Evolutionary conservation across 2,113 vertebrate species (phyloP).

Genomic region (Nannobrachium achirus): DNA sequence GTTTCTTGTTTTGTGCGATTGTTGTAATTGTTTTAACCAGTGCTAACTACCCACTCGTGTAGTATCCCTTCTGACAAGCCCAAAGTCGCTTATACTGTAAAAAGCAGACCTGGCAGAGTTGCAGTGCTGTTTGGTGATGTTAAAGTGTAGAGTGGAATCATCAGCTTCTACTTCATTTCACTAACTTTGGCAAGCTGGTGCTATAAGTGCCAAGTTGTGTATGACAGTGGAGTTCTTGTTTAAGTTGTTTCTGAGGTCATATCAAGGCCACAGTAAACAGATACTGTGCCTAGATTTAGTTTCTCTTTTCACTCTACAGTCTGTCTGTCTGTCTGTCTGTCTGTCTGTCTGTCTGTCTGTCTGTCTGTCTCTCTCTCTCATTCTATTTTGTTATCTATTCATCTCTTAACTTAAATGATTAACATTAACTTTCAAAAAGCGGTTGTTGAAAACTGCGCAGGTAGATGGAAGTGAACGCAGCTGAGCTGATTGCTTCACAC

Average conservation of each 20-base stretch:
- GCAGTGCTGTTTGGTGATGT: neutral
- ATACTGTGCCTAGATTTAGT: neutral
- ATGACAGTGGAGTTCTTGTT: neutral
- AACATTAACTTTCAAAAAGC: too few species aligned
- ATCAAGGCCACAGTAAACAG: neutral
- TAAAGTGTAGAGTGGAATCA: slow-evolving; percentile 1
- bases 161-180: neutral
- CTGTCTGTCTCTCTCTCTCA: too few species aligned
- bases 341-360: too few species aligned
- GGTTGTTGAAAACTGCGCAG: too few species aligned
- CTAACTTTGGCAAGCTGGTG: neutral
- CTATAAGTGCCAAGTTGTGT: neutral
- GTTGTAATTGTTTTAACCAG: neutral
- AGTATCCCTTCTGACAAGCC: neutral
- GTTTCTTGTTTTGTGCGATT: neutral
- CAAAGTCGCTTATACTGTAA: too few species aligned
- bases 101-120: neutral
- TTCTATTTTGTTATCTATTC: too few species aligned
- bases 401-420: too few species aligned
- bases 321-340: too few species aligned
- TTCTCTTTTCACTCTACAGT: neutral
- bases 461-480: too few species aligned
- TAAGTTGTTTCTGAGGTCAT: neutral
- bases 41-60: neutral
- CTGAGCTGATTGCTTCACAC: too few species aligned